Evolutionary conservation across 2,797 vertebrate species (phyloP), one percentile per base, ranked within the genome.

Genomic region (Emydoidea blandingii): DNA sequence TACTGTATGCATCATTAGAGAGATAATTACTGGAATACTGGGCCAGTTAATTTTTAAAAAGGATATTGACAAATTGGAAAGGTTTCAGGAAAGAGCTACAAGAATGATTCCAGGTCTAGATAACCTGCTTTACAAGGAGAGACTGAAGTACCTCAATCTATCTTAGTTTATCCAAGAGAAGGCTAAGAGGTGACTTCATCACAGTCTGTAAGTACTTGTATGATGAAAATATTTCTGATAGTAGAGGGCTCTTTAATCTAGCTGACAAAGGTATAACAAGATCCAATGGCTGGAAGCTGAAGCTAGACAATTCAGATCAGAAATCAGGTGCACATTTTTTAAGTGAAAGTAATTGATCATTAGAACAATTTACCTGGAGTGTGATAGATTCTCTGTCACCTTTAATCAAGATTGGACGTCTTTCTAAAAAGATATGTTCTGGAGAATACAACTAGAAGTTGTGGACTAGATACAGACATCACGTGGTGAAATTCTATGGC

Each of bases 101-200:
- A 31, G 25, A 49, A 78, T 78, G 41, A 18, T 72, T 72, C 18
- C 19, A 41, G 68, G 37, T 41, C 68, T 41, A 72, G n/a, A 72
- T 72, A 87, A 83, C 12, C 68, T 8, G n/a, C 83, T 87, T 83
- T 84, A 50, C 53, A 87, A 8, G 15, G 23, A 91, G 9, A 87
- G 25, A 41, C 8, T 44, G 31, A 47, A 49, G 74, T 9, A 78
- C 27, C 27, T 49, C 44, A 31, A 16, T 18, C 44, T 49, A 78
- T 49, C 16, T 49, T 49, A 78, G 25, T 44, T 76, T 76, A 76
- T 76, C 74, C 74, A 47, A 76, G 25, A 76, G 74, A 29, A 49
- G 14, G 27, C 74, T 31, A 31, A 78, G 72, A 44, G 25, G 44
- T 27, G 25, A 47, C 23, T 31, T 78, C 15, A 78, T 49, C 44